Base-by-base conservation (phyloP, 1,140 invertebrate genomes). In the Apocrypta bakeri region DNA sequence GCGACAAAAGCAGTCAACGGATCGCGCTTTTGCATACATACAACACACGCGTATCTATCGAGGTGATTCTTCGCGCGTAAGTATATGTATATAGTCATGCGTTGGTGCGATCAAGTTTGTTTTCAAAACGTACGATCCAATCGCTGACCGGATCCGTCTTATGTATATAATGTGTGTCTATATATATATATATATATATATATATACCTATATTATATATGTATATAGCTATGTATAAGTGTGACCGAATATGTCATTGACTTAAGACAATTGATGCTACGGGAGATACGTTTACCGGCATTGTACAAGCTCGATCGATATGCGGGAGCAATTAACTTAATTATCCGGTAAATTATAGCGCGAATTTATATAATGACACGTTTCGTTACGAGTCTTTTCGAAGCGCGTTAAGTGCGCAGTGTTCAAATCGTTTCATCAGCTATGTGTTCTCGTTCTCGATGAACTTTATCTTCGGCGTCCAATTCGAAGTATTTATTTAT, bases 311-410 rank as follows among this genome's bases (percentile, higher is more conserved):
- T 11, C 9, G 27, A 31, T 71, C 68, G 29, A 33, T 73, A 48
- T 42, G 40, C 24, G 37, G 0, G 1, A 12, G 71, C 68, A 71
- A 71, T 71, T 33, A 31, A 71, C 37, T 71, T n/a, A 33, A 71
- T 71, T 73, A 73, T n/a, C 37, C 24, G 71, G 9, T n/a, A 31
- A 71, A 71, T 71, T 71, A 37, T 37, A 37, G 31, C 68, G 14
- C 17, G 48, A 56, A 56, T n/a, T 56, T 2, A n/a, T 56, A 33
- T 3, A n/a, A 17, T 8, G 7, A 1, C 7, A 37, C 68, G 29
- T 17, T 1, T 0, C 68, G 0, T 7, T 33, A 11, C 29, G 2
- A 4, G 0, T 8, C 29, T 69, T 11, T 31, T 64, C 24, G 24
- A 4, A 25, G 63, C 63, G 63, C 27, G 24, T 0, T n/a, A 64